These are phyloP conservation scores for Nasonovia ribisnigri DNA, from an alignment of 2,888 invertebrate genomes.

Conservation along the genomic window DNA sequence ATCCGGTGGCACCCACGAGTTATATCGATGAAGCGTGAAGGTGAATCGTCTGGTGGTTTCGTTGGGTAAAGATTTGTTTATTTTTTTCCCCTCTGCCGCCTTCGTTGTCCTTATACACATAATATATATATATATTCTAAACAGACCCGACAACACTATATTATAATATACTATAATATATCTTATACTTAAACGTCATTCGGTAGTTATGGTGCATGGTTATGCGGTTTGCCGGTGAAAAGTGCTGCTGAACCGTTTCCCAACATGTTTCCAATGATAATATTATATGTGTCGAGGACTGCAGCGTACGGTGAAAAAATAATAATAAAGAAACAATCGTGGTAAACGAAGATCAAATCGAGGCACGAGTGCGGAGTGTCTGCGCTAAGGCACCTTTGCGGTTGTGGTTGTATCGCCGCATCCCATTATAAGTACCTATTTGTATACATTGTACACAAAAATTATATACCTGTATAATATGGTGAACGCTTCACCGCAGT, in stretches of 20 bases:
- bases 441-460: neutral
- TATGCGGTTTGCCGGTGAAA: constrained; percentile 52
- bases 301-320: neutral
- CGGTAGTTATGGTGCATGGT: constrained; percentile 60
- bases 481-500: neutral
- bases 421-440: neutral
- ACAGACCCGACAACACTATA: neutral
- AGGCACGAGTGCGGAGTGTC: constrained; percentile 20
- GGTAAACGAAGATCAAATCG: constrained; percentile 21
- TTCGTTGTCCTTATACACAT: neutral
- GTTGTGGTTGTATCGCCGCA: constrained; percentile 28
- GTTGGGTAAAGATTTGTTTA: constrained; percentile 52
- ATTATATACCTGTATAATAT: neutral
- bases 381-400: constrained; percentile 42
- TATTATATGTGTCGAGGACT: constrained; percentile 58
- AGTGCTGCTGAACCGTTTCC: constrained; percentile 53
- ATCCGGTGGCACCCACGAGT: constrained; percentile 64
- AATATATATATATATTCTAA: neutral
- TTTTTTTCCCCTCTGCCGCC: neutral
- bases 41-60: constrained; percentile 60
- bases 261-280: constrained; percentile 29
- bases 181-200: neutral
- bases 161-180: neutral
- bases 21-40: constrained; percentile 56
- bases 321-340: neutral